Conservation (phyloP, 2,888 invertebrate genomes). For the Cryptocheilus praepositus region DNA sequence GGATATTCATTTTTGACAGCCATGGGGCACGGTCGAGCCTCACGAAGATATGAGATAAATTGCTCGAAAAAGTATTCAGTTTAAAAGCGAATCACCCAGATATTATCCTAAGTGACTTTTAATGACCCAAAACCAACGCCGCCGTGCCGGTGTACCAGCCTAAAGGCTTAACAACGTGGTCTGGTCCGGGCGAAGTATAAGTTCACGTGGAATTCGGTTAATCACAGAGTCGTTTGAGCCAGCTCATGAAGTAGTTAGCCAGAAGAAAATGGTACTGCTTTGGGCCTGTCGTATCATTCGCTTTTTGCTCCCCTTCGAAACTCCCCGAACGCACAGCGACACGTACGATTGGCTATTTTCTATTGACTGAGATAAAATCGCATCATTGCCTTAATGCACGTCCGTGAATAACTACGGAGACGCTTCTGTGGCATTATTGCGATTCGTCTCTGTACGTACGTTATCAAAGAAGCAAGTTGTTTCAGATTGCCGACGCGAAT, state of each 20-base stretch:
- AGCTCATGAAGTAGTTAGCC: constrained; percentile 14
- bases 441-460: too few species aligned
- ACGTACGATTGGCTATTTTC: too few species aligned
- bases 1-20: constrained; percentile 33
- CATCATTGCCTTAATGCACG: too few species aligned
- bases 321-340: too few species aligned
- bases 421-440: too few species aligned
- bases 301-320: not conserved
- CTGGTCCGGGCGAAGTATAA: constrained; percentile 32
- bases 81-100: constrained; percentile 62
- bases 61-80: constrained; percentile 46
- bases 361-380: too few species aligned
- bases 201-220: constrained; percentile 35
- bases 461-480: too few species aligned
- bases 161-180: constrained; percentile 50
- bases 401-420: too few species aligned
- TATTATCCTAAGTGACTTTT: constrained; percentile 72
- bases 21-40: constrained; percentile 7
- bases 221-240: constrained; percentile 49
- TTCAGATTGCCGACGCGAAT: too few species aligned
- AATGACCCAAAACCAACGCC: constrained; percentile 60
- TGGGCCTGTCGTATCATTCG: not conserved
- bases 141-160: constrained; percentile 32
- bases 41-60: constrained; percentile 57
- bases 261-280: constrained; percentile 18